phyloP scores from a whole-genome alignment of 2,888 invertebrate genomes.

The Ormyrus nitidulus region DNA sequence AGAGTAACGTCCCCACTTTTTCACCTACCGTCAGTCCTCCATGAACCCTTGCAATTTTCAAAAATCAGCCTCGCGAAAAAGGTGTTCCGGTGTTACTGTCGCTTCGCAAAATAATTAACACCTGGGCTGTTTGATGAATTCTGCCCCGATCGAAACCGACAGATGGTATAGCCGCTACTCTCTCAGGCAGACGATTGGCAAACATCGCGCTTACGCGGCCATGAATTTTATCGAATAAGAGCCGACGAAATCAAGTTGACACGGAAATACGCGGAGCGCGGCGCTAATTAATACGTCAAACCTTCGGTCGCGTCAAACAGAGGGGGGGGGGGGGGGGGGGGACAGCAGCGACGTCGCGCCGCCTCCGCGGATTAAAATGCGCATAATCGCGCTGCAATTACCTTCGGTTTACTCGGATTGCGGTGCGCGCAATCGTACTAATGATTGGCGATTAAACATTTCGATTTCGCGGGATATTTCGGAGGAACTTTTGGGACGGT shows the following conservation, averaged over 20 bases:
- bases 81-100: not conserved
- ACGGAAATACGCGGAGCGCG: slow-evolving; percentile 22
- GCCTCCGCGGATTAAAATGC: slow-evolving; percentile 24
- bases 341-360: not conserved
- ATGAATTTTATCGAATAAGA: slow-evolving; percentile 47
- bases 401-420: slow-evolving; percentile 33
- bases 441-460: slow-evolving; percentile 28
- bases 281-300: slow-evolving; percentile 56
- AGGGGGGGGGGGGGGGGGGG: slow-evolving; percentile 1
- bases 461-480: not conserved
- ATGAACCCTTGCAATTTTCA: too few relatives aligned
- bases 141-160: slow-evolving; percentile 6
- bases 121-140: slow-evolving; percentile 34
- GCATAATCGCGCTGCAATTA: slow-evolving; percentile 62
- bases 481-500: too few relatives aligned
- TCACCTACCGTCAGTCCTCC: too few relatives aligned
- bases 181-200: slow-evolving; percentile 37
- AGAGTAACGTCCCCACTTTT: too few relatives aligned
- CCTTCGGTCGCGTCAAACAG: slow-evolving; percentile 37
- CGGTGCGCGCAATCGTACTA: slow-evolving; percentile 15
- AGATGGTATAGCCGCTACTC: slow-evolving; percentile 1
- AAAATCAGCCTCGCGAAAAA: too few relatives aligned
- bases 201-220: slow-evolving; percentile 20
- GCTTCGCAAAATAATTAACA: slow-evolving; percentile 31
- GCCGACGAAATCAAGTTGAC: slow-evolving; percentile 45